Evolutionary conservation across 2,888 invertebrate genomes (phyloP).

Genomic region (Augochlorella aurata): DNA sequence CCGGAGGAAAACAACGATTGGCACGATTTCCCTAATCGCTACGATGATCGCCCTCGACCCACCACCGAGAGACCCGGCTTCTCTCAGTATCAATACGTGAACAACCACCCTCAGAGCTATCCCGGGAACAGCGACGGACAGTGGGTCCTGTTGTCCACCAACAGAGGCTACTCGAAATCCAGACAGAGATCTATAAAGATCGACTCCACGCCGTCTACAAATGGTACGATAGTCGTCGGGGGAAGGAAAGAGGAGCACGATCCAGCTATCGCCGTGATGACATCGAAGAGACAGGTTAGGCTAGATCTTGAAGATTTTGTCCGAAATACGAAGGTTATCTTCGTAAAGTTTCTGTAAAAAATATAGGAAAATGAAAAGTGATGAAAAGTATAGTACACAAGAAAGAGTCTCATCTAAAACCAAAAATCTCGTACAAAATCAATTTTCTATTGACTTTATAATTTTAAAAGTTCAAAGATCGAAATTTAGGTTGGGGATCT

Average conservation of each 20-base stretch:
- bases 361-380: too few species aligned
- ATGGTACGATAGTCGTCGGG: slow-evolving; percentile 29
- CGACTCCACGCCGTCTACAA: slow-evolving; percentile 63
- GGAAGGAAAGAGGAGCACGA: slow-evolving; percentile 56
- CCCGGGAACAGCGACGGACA: slow-evolving; percentile 88
- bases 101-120: slow-evolving; percentile 83
- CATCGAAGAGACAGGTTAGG: slow-evolving; percentile 81
- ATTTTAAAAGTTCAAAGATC: too few species aligned
- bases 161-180: slow-evolving; percentile 86
- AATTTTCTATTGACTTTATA: too few species aligned
- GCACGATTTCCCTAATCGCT: slow-evolving; percentile 71
- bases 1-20: slow-evolving; percentile 70
- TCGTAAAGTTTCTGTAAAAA: too few species aligned
- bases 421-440: too few species aligned
- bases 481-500: too few species aligned
- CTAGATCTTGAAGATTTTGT: slow-evolving; percentile 46
- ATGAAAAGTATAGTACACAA: too few species aligned
- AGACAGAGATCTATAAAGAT: slow-evolving; percentile 81
- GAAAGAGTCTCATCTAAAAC: too few species aligned
- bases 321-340: too few species aligned
- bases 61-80: slow-evolving; percentile 76
- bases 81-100: slow-evolving; percentile 82
- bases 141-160: slow-evolving; percentile 90
- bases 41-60: slow-evolving; percentile 68
- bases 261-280: slow-evolving; percentile 73